phyloP scores from a whole-genome alignment of 2,113 vertebrate species.

The Ranitomeya imitator region DNA sequence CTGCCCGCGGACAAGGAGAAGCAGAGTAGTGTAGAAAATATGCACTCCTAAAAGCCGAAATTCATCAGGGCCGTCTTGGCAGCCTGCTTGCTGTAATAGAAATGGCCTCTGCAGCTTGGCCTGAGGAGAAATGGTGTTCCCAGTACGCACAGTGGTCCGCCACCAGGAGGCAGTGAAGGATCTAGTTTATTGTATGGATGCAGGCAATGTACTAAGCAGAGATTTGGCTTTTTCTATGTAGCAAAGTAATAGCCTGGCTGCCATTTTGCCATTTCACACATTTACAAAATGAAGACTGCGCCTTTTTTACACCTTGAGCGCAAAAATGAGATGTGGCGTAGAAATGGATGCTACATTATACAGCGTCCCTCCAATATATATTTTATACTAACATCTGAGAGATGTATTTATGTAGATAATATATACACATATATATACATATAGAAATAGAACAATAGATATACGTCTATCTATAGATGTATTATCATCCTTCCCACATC shows the following conservation, averaged over 20 bases:
- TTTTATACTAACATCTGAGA: not conserved
- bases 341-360: not conserved
- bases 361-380: not conserved
- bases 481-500: no score
- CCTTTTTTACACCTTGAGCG: constrained; percentile 6
- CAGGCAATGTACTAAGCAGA: not conserved
- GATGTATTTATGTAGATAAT: not conserved
- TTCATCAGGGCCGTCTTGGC: not conserved
- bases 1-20: not conserved
- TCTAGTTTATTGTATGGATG: not conserved
- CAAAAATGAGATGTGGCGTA: not conserved
- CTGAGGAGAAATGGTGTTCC: not conserved
- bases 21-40: not conserved
- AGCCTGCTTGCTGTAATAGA: not conserved
- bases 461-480: no score
- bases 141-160: not conserved
- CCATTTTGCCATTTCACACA: constrained; percentile 47
- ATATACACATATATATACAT: not conserved
- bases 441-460: not conserved
- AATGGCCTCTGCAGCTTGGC: not conserved
- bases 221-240: not conserved
- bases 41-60: no score
- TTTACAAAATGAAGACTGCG: constrained; percentile 44
- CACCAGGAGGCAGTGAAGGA: constrained; percentile 25
- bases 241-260: constrained; percentile 28